Conservation (phyloP, 2,797 vertebrate genomes). For the Myotis myotis region DNA sequence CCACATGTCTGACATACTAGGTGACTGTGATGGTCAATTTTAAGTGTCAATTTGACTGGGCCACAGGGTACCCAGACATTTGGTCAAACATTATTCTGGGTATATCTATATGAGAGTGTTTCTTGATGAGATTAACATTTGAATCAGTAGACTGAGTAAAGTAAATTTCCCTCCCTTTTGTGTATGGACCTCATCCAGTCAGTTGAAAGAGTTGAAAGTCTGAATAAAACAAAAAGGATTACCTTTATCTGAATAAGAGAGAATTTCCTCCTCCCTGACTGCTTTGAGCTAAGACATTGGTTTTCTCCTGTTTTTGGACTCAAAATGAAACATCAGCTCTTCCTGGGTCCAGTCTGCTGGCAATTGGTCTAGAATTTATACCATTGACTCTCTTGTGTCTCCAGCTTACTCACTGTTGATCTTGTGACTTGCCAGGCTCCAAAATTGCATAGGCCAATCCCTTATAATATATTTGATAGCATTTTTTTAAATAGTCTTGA, state of each 20-base stretch:
- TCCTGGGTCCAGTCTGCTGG: neutral
- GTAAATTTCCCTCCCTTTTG: neutral
- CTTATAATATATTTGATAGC: neutral
- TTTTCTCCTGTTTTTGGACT: neutral
- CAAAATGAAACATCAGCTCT: neutral
- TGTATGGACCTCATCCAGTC: neutral
- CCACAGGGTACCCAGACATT: neutral
- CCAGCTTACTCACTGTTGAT: neutral
- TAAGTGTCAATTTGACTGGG: neutral
- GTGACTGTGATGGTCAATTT: slow-evolving; percentile 16
- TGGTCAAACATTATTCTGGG: neutral
- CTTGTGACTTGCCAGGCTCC: neutral
- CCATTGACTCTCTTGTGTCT: neutral
- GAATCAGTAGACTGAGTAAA: neutral
- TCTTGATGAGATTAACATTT: neutral
- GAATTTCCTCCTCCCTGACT: slow-evolving; percentile 1
- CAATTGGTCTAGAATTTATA: neutral
- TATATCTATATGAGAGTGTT: neutral
- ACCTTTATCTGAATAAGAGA: neutral
- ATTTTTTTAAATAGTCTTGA: no score
- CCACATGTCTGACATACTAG: neutral
- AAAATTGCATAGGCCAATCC: neutral
- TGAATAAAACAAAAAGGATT: neutral
- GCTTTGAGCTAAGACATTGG: neutral
- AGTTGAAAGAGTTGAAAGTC: neutral